Conservation (phyloP, 2,113 vertebrate species). For the Tyrannus savana region DNA sequence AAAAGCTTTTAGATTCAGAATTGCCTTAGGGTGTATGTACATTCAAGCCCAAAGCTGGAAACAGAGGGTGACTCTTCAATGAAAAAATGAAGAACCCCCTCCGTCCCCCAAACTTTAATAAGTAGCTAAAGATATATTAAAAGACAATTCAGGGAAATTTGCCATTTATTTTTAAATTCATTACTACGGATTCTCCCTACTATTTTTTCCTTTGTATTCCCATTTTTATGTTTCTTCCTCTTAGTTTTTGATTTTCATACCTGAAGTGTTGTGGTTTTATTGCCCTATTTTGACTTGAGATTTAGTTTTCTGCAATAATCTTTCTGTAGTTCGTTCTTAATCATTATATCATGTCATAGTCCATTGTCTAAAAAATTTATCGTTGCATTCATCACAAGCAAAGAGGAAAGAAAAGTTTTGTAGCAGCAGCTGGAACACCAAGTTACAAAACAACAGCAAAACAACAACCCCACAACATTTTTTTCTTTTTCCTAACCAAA, state of each 20-base stretch:
- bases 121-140: background rate
- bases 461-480: rapidly evolving
- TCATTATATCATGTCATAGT: background rate
- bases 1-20: background rate
- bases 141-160: background rate
- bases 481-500: background rate
- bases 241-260: background rate
- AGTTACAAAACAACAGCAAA: background rate
- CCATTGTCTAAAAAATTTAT: background rate
- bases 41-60: background rate
- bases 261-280: background rate
- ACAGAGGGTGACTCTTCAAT: background rate
- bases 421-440: background rate
- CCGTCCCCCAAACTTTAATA: background rate
- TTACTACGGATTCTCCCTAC: background rate
- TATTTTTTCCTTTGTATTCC: background rate
- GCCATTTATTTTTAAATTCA: background rate
- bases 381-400: background rate
- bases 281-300: background rate
- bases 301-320: background rate
- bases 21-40: background rate
- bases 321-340: background rate
- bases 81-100: background rate
- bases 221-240: background rate
- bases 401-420: background rate